Evolutionary conservation across 2,797 vertebrate genomes (phyloP).

Genomic region (Triplophysa yarkandensis): DNA sequence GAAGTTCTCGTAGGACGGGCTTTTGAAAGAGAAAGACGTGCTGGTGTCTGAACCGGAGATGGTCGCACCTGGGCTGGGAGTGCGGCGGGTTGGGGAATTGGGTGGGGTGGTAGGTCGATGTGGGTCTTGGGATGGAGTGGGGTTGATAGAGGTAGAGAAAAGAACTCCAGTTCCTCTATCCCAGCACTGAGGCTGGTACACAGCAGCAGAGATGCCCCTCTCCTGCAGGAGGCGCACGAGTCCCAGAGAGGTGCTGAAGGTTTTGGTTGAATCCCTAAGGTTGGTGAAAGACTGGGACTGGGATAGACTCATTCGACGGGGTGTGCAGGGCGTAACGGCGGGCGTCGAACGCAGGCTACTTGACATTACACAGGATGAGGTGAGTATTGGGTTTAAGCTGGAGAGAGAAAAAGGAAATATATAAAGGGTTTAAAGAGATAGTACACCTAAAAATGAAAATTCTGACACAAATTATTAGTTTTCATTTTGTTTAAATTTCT

Average conservation of each 20-base stretch:
- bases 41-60: constrained; percentile 55
- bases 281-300: constrained; percentile 98
- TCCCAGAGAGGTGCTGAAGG: constrained; percentile 96
- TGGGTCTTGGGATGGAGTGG: constrained; percentile 57
- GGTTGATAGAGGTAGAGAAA: constrained; percentile 76
- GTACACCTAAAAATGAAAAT: too few species aligned
- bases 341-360: constrained; percentile 83
- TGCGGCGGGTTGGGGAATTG: constrained; percentile 79
- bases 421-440: too few species aligned
- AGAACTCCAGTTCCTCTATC: constrained; percentile 78
- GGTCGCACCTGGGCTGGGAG: constrained; percentile 30
- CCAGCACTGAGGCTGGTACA: constrained; percentile 90
- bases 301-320: constrained; percentile 86
- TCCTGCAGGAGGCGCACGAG: constrained; percentile 96
- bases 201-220: constrained; percentile 91
- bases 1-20: constrained; percentile 94
- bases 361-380: constrained; percentile 81
- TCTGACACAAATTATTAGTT: too few species aligned
- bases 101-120: constrained; percentile 85
- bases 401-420: neutral
- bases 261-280: constrained; percentile 92
- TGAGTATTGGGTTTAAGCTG: constrained; percentile 86
- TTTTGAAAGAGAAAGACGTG: constrained; percentile 88
- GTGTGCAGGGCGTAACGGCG: constrained; percentile 86
- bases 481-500: too few species aligned